These are phyloP conservation scores for Hycleus cichorii DNA, from an alignment of 1,140 invertebrate species.

Conservation along the genomic window DNA sequence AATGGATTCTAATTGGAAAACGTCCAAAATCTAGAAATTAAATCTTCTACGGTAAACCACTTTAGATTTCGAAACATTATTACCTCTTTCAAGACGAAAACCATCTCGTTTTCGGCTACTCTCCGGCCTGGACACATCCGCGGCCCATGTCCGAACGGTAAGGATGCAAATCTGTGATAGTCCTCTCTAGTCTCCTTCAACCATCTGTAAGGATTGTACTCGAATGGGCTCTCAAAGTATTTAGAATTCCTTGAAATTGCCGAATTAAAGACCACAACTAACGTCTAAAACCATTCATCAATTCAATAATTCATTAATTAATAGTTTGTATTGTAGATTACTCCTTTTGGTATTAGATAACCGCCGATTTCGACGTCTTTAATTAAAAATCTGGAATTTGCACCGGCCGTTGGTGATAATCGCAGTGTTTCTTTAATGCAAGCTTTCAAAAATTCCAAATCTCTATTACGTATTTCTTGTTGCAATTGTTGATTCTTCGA, in stretches of 20 bases:
- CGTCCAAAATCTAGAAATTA: slow-evolving; percentile 25
- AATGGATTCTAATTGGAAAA: slow-evolving; percentile 15
- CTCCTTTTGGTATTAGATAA: slow-evolving; percentile 44
- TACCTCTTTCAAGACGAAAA: slow-evolving; percentile 53
- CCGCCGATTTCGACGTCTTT: slow-evolving; percentile 41
- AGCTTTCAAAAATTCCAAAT: slow-evolving; percentile 50
- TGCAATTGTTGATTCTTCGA: slow-evolving; percentile 26
- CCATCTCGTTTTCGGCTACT: slow-evolving; percentile 70
- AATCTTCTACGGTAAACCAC: neutral
- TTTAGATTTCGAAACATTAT: slow-evolving; percentile 8
- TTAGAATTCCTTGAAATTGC: slow-evolving; percentile 37
- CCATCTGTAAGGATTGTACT: slow-evolving; percentile 47
- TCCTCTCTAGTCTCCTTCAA: slow-evolving; percentile 35
- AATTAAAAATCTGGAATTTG: slow-evolving; percentile 42
- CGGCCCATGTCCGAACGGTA: slow-evolving; percentile 73
- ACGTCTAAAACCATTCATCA: slow-evolving; percentile 36
- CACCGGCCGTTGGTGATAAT: slow-evolving; percentile 44
- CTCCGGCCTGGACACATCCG: slow-evolving; percentile 73
- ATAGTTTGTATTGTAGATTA: slow-evolving; percentile 22
- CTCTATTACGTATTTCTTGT: slow-evolving; percentile 15
- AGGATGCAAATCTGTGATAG: slow-evolving; percentile 60
- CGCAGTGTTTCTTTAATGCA: slow-evolving; percentile 62
- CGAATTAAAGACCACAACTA: slow-evolving; percentile 44
- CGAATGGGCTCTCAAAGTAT: slow-evolving; percentile 42
- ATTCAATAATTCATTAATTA: neutral